Evolutionary conservation across 2,113 vertebrate genomes (phyloP), one percentile per base, ranked within the genome.

Genomic region (Saguinus midas): DNA sequence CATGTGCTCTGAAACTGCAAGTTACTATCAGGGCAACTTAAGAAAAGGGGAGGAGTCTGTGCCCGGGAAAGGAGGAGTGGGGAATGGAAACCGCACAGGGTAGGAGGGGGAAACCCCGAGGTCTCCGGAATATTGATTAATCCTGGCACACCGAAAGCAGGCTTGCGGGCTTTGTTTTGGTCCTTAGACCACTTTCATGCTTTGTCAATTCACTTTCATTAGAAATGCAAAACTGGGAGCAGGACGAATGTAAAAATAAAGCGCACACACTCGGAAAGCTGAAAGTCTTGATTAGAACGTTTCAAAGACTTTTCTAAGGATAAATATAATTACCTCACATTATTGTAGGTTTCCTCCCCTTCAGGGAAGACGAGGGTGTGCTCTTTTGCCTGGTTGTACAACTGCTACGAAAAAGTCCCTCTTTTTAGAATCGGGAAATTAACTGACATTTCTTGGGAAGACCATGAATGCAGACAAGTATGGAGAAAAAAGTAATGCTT

Each of bases 31-130:
- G 92, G 20, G 96, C 37, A 87, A 98, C 98, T 98, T 98, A 99
- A 99, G 98, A 95, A 98, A 98, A 98, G 98, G 98, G 99, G 99
- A 97, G 99, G 99, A 98, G 99, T 92, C 97, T 97, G 91, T 0
- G 21, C 50, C 95, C 81, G 87, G 96, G 85, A 61, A 40, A 55
- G 88, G 96, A 97, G 95, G 96, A 82, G 94, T 16, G 96, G 91
- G 89, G 55, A 94, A 14, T 0, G 68, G 48, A 96, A 97, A 72
- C 97, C 18, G 85, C 94, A 6, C 78, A 0, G 78, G 81, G 93
- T 66, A 68, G 96, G 68, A 58, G 64, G 91, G 20, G 48, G 55
- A 29, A 96, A 78, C n/a, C 78, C 96, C 90, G 12, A 91, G 96
- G 95, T 92, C 97, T 52, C 97, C 94, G 98, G 98, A 98, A 98